Evolutionary conservation across 2,888 invertebrate genomes (phyloP).

Genomic region (Boloria euphrosyne): DNA sequence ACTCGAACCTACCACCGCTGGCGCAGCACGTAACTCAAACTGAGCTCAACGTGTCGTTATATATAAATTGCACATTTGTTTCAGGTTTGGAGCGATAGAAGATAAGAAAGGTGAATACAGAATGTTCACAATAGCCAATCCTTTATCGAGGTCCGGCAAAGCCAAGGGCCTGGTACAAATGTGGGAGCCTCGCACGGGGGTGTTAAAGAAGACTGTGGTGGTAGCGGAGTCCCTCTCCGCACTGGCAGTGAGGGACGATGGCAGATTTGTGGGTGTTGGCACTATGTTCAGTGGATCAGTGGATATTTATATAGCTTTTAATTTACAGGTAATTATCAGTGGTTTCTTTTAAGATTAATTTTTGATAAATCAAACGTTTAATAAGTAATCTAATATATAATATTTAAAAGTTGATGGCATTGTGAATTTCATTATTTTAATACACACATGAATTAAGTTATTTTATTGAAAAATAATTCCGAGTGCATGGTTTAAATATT

Average conservation of each 20-base stretch:
- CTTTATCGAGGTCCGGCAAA: constrained; percentile 87
- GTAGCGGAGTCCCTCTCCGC: constrained; percentile 91
- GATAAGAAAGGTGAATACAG: constrained; percentile 84
- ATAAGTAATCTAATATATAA: too few relatives aligned
- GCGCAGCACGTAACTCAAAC: too few relatives aligned
- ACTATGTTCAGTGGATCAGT: constrained; percentile 97
- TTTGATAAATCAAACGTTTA: too few relatives aligned
- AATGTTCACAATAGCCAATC: constrained; percentile 91
- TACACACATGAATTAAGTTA: too few relatives aligned
- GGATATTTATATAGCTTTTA: constrained; percentile 94
- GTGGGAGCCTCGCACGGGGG: constrained; percentile 82
- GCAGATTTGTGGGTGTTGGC: constrained; percentile 94
- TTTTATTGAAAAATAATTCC: too few relatives aligned
- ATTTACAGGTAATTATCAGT: constrained; percentile 86
- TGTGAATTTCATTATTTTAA: too few relatives aligned
- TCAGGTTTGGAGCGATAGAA: constrained; percentile 87
- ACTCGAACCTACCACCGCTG: too few relatives aligned
- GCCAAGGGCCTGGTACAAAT: constrained; percentile 89
- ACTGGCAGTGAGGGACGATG: constrained; percentile 94
- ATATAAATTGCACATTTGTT: constrained; percentile 39
- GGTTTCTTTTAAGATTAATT: neutral
- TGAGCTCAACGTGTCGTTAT: too few relatives aligned
- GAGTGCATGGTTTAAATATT: neutral
- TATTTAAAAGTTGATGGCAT: too few relatives aligned
- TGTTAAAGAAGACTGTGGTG: constrained; percentile 78